phyloP scores from a whole-genome alignment of 2,888 invertebrate species.

The Lasioglossum malachurum region DNA sequence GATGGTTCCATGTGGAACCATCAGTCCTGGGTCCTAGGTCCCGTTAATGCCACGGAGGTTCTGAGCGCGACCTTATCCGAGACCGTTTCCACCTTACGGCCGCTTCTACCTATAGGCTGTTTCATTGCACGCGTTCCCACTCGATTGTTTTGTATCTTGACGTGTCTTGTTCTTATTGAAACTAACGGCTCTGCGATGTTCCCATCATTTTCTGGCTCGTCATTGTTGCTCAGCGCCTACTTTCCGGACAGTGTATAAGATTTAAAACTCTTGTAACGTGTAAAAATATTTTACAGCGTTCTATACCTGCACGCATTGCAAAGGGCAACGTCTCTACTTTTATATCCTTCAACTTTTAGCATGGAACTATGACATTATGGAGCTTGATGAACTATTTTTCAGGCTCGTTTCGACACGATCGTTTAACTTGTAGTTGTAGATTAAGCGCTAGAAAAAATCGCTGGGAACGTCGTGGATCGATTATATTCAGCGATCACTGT shows the following conservation, averaged over 20 bases:
- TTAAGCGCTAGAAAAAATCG: not conserved
- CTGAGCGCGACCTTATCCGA: slow-evolving; percentile 60
- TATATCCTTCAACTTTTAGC: not conserved
- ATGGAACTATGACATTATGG: not conserved
- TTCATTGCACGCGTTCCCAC: not conserved
- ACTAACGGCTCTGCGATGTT: not conserved
- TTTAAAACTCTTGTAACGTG: not conserved
- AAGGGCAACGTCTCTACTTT: not conserved
- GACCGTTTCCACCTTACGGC: slow-evolving; percentile 58
- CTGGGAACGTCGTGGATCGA: not conserved
- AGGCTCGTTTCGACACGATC: not conserved
- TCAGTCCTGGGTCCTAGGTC: not conserved
- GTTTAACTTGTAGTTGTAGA: not conserved
- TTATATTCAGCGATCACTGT: not conserved
- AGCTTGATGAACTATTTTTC: not conserved
- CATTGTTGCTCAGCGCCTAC: not conserved
- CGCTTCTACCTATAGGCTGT: slow-evolving; percentile 9
- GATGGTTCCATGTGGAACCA: not conserved
- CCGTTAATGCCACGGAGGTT: slow-evolving; percentile 48
- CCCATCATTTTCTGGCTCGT: not conserved
- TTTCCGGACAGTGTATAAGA: not conserved
- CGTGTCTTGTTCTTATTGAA: not conserved
- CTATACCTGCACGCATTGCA: not conserved
- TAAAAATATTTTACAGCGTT: no score
- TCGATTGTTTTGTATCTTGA: not conserved